Evolutionary conservation across 1,140 invertebrate species (phyloP).

Genomic region (Grapholita molesta): DNA sequence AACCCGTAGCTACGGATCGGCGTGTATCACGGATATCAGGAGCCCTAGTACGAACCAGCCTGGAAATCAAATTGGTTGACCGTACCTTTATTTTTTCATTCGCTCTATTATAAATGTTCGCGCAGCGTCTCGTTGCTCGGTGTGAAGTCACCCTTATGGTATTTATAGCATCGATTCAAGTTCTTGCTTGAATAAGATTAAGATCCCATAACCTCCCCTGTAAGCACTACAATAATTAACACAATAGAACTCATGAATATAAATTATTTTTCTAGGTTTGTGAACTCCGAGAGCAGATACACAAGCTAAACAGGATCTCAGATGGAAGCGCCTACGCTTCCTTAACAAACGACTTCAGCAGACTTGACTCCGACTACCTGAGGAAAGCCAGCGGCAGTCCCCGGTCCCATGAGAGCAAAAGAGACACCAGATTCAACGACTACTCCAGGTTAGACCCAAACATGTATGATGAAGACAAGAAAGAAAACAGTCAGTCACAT

Average conservation of each 20-base stretch:
- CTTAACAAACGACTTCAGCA: constrained; percentile 47
- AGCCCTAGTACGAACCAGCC: too few species aligned
- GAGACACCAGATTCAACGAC: constrained; percentile 41
- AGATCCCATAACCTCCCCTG: too few species aligned
- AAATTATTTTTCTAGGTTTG: constrained; percentile 71
- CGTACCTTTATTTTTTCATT: too few species aligned
- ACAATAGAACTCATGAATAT: neutral
- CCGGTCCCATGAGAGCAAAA: constrained; percentile 49
- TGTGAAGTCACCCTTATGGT: too few species aligned
- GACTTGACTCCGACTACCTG: constrained; percentile 60
- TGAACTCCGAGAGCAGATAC: constrained; percentile 84
- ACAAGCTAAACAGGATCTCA: constrained; percentile 69
- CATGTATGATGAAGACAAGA: constrained; percentile 50
- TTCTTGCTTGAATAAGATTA: too few species aligned
- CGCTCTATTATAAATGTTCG: too few species aligned
- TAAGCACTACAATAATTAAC: too few species aligned
- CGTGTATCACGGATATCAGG: too few species aligned
- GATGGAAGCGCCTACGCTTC: constrained; percentile 60
- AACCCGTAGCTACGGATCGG: too few species aligned
- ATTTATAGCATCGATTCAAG: too few species aligned
- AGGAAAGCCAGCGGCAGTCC: constrained; percentile 64
- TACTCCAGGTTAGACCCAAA: constrained; percentile 55
- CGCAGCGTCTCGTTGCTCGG: too few species aligned
- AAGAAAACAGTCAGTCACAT: constrained; percentile 61
- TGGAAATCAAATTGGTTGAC: too few species aligned